Evolutionary conservation across 2,888 invertebrate genomes (phyloP).

Genomic region (Caenorhabditis sp.): DNA sequence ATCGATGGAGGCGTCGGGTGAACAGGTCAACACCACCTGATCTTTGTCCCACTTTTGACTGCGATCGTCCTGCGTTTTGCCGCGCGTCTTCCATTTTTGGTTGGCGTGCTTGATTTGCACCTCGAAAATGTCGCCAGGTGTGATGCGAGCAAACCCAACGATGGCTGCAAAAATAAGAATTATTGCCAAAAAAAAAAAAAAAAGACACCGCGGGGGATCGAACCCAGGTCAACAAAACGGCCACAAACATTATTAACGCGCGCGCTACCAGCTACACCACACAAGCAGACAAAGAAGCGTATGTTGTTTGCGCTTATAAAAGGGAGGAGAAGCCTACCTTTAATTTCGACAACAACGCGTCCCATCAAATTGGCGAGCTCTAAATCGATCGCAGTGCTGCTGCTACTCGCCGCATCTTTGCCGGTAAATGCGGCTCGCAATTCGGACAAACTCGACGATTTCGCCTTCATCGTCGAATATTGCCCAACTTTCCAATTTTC

Average conservation of each 20-base stretch:
- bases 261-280: no score
- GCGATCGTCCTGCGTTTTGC: conserved; percentile 72
- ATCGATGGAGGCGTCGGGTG: conserved; percentile 74
- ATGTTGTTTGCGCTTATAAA: no score
- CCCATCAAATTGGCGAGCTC: conserved; percentile 64
- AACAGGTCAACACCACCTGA: conserved; percentile 72
- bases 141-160: conserved; percentile 76
- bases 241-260: no score
- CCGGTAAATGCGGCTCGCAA: conserved; percentile 49
- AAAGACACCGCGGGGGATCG: no score
- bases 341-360: conserved; percentile 62
- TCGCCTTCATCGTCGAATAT: conserved; percentile 47
- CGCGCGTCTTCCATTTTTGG: conserved; percentile 75
- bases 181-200: no score
- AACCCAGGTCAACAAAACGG: no score
- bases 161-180: conserved; percentile 72
- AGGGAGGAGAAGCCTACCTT: no score
- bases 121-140: conserved; percentile 76
- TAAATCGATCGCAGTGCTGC: conserved; percentile 51
- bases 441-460: conserved; percentile 51
- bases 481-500: conserved; percentile 43
- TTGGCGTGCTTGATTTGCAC: conserved; percentile 75
- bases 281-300: no score
- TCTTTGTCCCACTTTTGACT: conserved; percentile 75
- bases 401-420: conserved; percentile 7